Evolutionary conservation across 1,140 invertebrate species (phyloP), one percentile per base, ranked within the genome.

Genomic region (Goniozus legneri): DNA sequence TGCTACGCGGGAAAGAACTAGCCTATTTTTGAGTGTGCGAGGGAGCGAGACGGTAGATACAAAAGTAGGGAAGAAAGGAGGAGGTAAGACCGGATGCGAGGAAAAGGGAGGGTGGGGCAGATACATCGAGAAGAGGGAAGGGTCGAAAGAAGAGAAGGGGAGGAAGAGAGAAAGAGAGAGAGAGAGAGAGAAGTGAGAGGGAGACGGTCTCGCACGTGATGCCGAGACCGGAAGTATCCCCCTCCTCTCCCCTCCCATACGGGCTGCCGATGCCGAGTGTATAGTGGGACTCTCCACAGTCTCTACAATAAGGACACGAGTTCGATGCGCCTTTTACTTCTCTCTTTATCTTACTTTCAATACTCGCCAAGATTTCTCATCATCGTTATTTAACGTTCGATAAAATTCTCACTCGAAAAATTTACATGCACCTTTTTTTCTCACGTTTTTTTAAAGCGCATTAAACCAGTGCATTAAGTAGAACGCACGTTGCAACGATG

Each of bases 151-250:
- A n/a, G n/a, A n/a, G n/a, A n/a, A n/a, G n/a, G n/a, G n/a, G n/a
- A n/a, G n/a, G n/a, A 43, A 49, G 43, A 35, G 48, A 47, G 46
- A 57, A 51, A 58, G 13, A 53, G 54, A 56, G 56, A 58, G 52
- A 51, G n/a, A n/a, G n/a, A n/a, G n/a, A n/a, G n/a, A n/a, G n/a
- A n/a, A n/a, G n/a, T n/a, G n/a, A n/a, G n/a, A n/a, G 50, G 55
- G 61, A 69, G 65, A 59, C 64, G 64, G 64, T 62, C 70, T 71
- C 69, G 70, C 71, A 74, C 73, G 73, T 73, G 70, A 75, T 73
- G 72, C 68, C 65, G 64, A 72, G 69, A 72, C 71, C 73, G 56
- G n/a, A 74, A 73, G 63, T 49, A 55, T 58, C 66, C 64, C 54
- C 64, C 65, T 58, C 65, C 67, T 60, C 64, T 52, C 60, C 51